Evolutionary conservation across 2,888 invertebrate species (phyloP), one percentile per base, ranked within the genome.

Genomic region (Parelbella ahira): DNA sequence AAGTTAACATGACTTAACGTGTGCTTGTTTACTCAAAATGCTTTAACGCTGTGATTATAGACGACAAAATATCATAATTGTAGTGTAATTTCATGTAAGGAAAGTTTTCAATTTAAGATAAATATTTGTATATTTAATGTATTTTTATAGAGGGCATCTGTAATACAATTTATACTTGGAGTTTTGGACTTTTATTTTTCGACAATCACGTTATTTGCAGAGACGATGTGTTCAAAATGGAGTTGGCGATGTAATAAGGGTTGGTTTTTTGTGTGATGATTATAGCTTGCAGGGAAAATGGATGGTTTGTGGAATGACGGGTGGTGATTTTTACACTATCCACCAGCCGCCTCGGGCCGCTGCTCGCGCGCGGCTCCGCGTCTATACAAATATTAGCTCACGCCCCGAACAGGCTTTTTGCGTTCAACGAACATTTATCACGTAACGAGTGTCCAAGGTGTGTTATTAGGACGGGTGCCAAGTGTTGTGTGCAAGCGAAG

Each of bases 361-460:
- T 54, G 42, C 52, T 44, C 37, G 62, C 25, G 68, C 62, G 58
- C 60, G 63, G 58, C 64, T 69, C 61, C 63, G 53, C 69, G 63
- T 65, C 70, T 77, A 75, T 76, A 69, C 80, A 72, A 81, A 82
- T 83, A 80, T 83, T 83, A 82, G 81, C 79, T 82, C 81, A 76
- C 73, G 73, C 75, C 70, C 68, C 60, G 60, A 54, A 74, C 68
- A 47, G 60, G 63, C 63, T 65, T 66, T 64, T 58, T 53, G 54
- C 52, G 50, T 58, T 56, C 60, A 55, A 61, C 51, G 49, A 65
- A 53, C 67, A 60, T 70, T 72, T 72, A 69, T 68, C 65, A 56
- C 53, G 60, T 71, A 76, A 73, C 73, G 64, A 75, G 69, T 65
- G 60, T 12, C 10, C 3, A 58, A 56, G 58, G 49, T 51, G 41